Evolutionary conservation across 2,113 vertebrate species (phyloP), one percentile per base, ranked within the genome.

Genomic region (Neolamprologus brichardi): DNA sequence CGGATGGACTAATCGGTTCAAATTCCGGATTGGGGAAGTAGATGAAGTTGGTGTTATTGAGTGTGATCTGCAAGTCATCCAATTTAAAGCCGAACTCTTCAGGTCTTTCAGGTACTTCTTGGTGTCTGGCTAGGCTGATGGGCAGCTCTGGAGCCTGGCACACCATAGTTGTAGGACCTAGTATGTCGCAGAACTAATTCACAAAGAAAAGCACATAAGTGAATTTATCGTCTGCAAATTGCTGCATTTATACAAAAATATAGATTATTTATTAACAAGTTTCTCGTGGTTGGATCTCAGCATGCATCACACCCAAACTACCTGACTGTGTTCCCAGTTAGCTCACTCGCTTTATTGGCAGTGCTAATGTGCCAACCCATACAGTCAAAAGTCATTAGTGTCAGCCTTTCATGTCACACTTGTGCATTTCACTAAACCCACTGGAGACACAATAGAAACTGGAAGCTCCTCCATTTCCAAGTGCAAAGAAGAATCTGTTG

Each of bases 51-150:
- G 97, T 98, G 96, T 95, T 98, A 94, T 99, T 99, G 92, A 99
- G 98, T 8, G 97, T 97, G 75, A 98, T 96, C 86, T 97, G 97
- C 30, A 99, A 98, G 0, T 98, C 98, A 84, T 99, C 99, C 86
- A 99, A 94, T 92, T 99, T 98, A 85, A 99, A 99, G 86, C 99
- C 99, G 30, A 99, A 99, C 94, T 99, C 98, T 18, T 98, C 97
- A 0, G 99, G 99, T 23, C 96, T 97, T 85, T 98, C 98, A 0
- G 97, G 96, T 0, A 97, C 94, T 51, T 99, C 98, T 0, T 97
- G 96, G 14, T 97, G 97, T 80, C 97, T 93, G 70, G 89, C 97
- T 51, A 95, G 81, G 87, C 95, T 97, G 88, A 98, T 95, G 18
- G 97, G 93, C 6, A 99, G 94, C 0, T 98, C 97, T 0, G 99